phyloP scores from a whole-genome alignment of 2,113 vertebrate genomes.

The Silurus asotus region DNA sequence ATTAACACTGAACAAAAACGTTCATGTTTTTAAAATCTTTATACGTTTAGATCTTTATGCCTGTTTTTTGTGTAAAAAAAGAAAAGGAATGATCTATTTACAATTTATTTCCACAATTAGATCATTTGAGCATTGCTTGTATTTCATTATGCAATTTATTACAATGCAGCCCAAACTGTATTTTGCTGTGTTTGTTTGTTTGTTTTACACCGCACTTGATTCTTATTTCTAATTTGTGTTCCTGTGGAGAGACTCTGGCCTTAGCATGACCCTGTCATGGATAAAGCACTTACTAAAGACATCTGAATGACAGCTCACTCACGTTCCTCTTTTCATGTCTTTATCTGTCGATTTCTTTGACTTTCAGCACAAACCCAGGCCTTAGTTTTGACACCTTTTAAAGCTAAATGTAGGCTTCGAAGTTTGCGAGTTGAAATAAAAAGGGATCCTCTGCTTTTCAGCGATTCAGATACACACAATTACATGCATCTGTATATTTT shows the following conservation, averaged over 20 bases:
- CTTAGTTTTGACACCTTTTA: background rate
- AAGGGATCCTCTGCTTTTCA: background rate
- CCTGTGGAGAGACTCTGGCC: background rate
- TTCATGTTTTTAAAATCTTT: no score
- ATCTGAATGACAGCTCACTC: background rate
- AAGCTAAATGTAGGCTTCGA: background rate
- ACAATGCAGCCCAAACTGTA: background rate
- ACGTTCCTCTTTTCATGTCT: background rate
- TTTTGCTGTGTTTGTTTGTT: background rate
- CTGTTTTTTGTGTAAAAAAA: no score
- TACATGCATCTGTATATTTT: background rate
- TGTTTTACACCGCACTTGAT: background rate
- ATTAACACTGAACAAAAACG: no score
- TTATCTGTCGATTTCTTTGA: background rate
- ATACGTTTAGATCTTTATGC: no score
- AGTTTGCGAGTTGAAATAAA: background rate
- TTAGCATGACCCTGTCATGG: background rate
- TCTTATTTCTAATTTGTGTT: background rate
- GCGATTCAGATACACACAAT: no score
- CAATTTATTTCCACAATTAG: background rate
- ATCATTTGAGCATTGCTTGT: background rate
- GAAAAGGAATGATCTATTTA: no score
- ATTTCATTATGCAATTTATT: background rate
- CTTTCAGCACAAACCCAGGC: background rate
- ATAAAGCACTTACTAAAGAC: background rate